Base-by-base conservation (phyloP, 2,113 vertebrate species). In the Apteryx owenii region DNA sequence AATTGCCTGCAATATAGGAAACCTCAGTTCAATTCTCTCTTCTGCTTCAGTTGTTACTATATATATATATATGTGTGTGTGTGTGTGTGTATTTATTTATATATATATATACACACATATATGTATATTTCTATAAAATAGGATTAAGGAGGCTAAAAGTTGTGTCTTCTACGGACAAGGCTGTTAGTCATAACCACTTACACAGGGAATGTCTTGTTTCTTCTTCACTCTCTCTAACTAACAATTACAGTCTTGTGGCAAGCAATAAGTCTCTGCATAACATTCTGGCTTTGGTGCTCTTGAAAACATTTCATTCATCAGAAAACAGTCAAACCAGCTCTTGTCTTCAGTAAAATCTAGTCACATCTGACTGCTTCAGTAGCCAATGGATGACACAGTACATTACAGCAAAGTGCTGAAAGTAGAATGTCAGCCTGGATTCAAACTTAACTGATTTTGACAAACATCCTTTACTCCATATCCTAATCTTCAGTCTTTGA, bases 141-240 rank as follows among this genome's bases (percentile, higher is more conserved):
- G 31, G 36, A 78, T 88, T 66, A 80, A 85, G 44, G 68, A 91
- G 40, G 77, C 31, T 40, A 82, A 36, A 77, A 92, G 65, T n/a
- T 77, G 29, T 93, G 28, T 46, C 36, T 73, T 51, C 46, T 62
- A 53, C 13, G 9, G 14, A 40, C 14, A 73, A 91, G 58, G 46
- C 7, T 2, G 0, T 75, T 78, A 22, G 7, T 81, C 1, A 2
- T n/a, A 93, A 60, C 8, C 20, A 22, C 15, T 77, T 77, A 9
- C 0, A 2, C 2, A 0, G 72, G 36, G 13, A 58, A 78, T 22
- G 18, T 8, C 51, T 77, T 83, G 40, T 73, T 73, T 69, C 0
- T 7, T 36, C 50, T 83, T 0, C 0, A 8, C 22, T 93, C 9
- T 23, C 8, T 17, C 1, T 0, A 16, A 50, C 28, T 73, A 70